phyloP scores from a whole-genome alignment of 2,888 invertebrate genomes.

The Anthoptus insignis region DNA sequence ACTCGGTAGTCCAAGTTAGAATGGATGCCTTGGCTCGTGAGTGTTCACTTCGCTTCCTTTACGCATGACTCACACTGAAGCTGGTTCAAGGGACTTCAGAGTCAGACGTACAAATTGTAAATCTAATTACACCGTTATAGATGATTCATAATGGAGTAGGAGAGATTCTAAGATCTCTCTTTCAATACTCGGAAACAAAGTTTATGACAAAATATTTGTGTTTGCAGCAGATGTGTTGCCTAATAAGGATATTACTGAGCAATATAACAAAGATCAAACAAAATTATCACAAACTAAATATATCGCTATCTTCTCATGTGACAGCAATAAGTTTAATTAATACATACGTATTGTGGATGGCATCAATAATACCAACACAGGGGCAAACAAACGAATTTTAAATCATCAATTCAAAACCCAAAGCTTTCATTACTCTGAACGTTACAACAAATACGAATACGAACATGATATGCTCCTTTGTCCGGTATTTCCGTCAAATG shows the following conservation, averaged over 20 bases:
- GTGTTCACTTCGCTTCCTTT: constrained; percentile 66
- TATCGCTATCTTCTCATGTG: not conserved
- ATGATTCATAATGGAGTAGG: constrained; percentile 39
- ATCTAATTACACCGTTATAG: constrained; percentile 62
- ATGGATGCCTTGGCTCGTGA: constrained; percentile 60
- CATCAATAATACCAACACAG: constrained; percentile 53
- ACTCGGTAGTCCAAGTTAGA: constrained; percentile 53
- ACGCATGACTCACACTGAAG: constrained; percentile 67
- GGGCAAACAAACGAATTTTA: constrained; percentile 59
- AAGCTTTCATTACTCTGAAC: too few species aligned
- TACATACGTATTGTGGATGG: constrained; percentile 50
- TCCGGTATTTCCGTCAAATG: too few species aligned
- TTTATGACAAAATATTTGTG: not conserved
- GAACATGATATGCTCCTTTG: too few species aligned
- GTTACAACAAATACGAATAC: too few species aligned
- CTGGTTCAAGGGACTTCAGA: constrained; percentile 57
- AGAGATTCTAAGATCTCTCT: constrained; percentile 24
- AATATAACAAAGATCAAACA: constrained; percentile 4
- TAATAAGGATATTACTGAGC: constrained; percentile 1
- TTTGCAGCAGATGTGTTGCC: not conserved
- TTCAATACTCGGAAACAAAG: not conserved
- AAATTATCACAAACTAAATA: constrained; percentile 15
- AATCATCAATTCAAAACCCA: constrained; percentile 46
- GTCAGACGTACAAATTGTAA: constrained; percentile 60
- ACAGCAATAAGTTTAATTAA: constrained; percentile 48